Base-by-base conservation (phyloP, 2,113 vertebrate genomes). In the Alligator mississippiensis region DNA sequence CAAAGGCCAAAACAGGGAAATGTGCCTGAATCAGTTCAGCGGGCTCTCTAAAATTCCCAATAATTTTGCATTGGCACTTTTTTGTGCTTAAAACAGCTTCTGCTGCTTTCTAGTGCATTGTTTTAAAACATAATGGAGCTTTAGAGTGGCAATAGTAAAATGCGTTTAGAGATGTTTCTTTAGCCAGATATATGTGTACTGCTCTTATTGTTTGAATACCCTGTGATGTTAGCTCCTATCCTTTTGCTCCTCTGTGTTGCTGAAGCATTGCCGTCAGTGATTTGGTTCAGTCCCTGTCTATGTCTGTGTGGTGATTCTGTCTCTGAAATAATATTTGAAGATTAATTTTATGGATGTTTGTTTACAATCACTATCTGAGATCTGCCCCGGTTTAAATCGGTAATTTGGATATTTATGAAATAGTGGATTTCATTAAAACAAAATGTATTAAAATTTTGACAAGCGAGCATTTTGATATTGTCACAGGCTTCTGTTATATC, bases 181-280 rank as follows among this genome's bases (percentile, higher is more conserved):
- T 34, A 90, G 77, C 81, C 57, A 80, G 82, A 57, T 60, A 28
- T 76, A 30, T 0, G 0, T 68, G 76, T 54, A 27, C 6, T 25
- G 30, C 55, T 85, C 84, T 76, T 27, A n/a, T 54, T 3, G 24
- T 88, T 78, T 86, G 72, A 64, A 66, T 86, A 4, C 80, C 80
- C 59, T 62, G 59, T 57, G 30, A 93, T 2, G 1, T 87, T 66
- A 4, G 18, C 6, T 57, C 80, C 84, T 91, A 60, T 76, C 80
- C 72, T 81, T 64, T 77, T 38, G 57, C 81, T 92, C 89, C 93
- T 87, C 17, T 47, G 47, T 92, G 85, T 61, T 96, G 92, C 94
- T 92, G 93, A 95, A 97, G 87, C 91, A 64, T 80, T 88, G 88
- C 90, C 54, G 1, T 81, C 83, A 59, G 61, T 47, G 5, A 12